Conservation (phyloP, 2,113 vertebrate species). For the Perca flavescens region DNA sequence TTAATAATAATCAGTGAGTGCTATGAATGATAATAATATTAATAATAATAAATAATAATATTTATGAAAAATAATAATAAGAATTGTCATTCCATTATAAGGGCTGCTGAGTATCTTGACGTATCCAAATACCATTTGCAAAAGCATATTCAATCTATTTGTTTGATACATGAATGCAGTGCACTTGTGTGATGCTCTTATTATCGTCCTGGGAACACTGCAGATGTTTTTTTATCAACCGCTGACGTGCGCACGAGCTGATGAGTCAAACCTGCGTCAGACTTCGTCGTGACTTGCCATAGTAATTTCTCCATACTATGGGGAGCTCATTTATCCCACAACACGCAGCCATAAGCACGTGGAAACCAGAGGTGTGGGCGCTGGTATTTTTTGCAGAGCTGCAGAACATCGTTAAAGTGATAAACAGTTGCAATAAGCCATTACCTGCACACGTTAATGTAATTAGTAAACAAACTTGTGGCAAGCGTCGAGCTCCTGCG, state of each 20-base stretch:
- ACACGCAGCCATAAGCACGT: slow-evolving; percentile 69
- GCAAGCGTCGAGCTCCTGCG: slow-evolving; percentile 70
- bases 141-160: neutral
- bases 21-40: neutral
- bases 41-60: neutral
- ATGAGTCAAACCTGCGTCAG: slow-evolving; percentile 86
- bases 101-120: neutral
- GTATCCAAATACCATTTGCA: neutral
- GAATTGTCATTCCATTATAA: neutral
- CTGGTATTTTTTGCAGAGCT: neutral
- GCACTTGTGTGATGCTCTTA: slow-evolving; percentile 16
- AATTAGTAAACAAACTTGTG: slow-evolving; percentile 56
- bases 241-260: slow-evolving; percentile 77
- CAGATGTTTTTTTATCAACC: slow-evolving; percentile 62
- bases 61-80: neutral
- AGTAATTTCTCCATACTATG: slow-evolving; percentile 61
- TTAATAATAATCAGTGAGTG: neutral
- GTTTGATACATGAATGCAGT: slow-evolving; percentile 6
- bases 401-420: neutral
- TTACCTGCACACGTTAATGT: slow-evolving; percentile 42
- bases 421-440: neutral
- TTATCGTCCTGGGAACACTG: slow-evolving; percentile 62
- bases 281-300: slow-evolving; percentile 80
- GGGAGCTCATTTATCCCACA: slow-evolving; percentile 44
- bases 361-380: slow-evolving; percentile 35